Percentiles rank a stretch among this genome's conserved stretches.
These are phyloP conservation scores for Lysandra bellargus DNA, from an alignment of 2,888 invertebrate species.

Conservation along the genomic window DNA sequence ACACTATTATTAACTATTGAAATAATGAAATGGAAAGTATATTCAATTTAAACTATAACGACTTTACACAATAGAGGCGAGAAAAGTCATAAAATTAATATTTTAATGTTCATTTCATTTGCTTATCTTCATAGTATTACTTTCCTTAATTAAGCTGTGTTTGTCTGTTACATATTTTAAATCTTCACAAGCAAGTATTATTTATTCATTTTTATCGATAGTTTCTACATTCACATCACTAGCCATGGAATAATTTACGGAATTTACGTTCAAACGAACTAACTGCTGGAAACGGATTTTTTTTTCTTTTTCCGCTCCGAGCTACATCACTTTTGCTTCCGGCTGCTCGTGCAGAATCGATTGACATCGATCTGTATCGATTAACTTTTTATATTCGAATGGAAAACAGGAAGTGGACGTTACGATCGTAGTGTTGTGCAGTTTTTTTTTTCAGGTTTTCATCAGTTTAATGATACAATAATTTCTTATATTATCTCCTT, in stretches of 20 bases:
- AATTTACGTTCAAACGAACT: conserved; percentile 17
- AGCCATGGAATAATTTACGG: conserved; percentile 3
- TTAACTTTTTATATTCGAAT: conserved; percentile 5
- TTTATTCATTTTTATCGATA: neutral
- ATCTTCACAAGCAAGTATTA: too few species aligned
- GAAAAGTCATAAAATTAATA: neutral
- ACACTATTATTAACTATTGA: too few species aligned
- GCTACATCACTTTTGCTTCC: conserved; percentile 22
- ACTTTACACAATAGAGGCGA: neutral
- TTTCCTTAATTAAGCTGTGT: too few species aligned
- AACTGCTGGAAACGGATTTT: conserved; percentile 1
- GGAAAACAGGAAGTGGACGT: conserved; percentile 22
- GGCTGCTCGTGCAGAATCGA: conserved; percentile 20
- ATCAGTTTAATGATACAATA: neutral
- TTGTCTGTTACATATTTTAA: too few species aligned
- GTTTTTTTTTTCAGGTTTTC: neutral
- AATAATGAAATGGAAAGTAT: neutral
- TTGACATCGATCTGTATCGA: conserved; percentile 22
- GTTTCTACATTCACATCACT: neutral
- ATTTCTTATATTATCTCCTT: too few species aligned
- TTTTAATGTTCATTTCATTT: neutral
- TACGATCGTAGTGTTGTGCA: conserved; percentile 1
- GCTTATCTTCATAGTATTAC: neutral
- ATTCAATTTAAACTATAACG: neutral
- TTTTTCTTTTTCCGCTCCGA: neutral